Base-by-base conservation (phyloP, 2,888 invertebrate species). In the Amorpha juglandis region DNA sequence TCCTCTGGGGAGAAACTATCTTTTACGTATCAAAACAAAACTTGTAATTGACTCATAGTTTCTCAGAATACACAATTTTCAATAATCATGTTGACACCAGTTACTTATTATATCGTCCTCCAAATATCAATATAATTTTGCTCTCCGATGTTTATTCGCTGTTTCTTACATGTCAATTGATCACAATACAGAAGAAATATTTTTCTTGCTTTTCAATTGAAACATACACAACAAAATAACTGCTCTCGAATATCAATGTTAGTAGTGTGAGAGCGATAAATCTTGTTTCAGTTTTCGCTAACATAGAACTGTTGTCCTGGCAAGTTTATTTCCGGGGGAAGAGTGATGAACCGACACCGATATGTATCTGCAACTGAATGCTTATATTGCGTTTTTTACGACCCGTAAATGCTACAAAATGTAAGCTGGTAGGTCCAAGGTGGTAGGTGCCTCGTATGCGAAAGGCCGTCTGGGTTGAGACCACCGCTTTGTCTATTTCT, bases 311-410 rank as follows among this genome's bases (percentile, higher is more conserved):
- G 78, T 79, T 78, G 75, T 77, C 70, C 74, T 76, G 73, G 76
- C 78, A 78, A 81, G 80, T 81, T 79, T 79, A 79, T 82, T 78
- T 80, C 79, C 78, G 78, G 71, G 16, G 68, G 48, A 77, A 76
- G 78, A 81, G 75, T 64, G 75, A 77, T 77, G 75, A 73, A 75
- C 74, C 73, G 76, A 71, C 73, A 71, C 74, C 74, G 74, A 78
- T 78, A 75, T 72, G 71, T 70, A 77, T 82, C 81, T 78, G 76
- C 76, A 75, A 77, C 71, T 68, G 68, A 70, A 68, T 67, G 63
- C 68, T 77, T 78, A 74, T 71, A 71, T 71, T 74, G 66, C 66
- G 16, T 58, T 58, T 58, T 58, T 33, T 45, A 45, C 14, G 12
- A 11, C 45, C 45, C 11, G 45, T 12, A 45, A 12, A 45, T 7